These are phyloP conservation scores for Micoletzkya japonica DNA, from an alignment of 2,888 invertebrate genomes.

Conservation along the genomic window DNA sequence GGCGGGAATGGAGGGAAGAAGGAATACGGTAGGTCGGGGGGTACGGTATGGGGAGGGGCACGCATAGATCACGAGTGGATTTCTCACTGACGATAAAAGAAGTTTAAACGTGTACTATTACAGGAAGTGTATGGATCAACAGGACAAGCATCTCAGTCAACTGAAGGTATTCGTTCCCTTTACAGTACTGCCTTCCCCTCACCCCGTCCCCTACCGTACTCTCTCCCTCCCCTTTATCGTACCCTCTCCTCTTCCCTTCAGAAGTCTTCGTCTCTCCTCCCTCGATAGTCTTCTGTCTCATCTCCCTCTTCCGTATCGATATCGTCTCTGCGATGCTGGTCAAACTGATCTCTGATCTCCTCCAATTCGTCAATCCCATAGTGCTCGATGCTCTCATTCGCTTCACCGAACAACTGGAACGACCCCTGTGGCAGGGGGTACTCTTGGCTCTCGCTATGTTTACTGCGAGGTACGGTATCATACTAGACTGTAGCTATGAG, in stretches of 20 bases:
- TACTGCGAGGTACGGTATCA: slow-evolving; percentile 31
- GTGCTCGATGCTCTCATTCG: slow-evolving; percentile 54
- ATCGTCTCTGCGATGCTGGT: slow-evolving; percentile 55
- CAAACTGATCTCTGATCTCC: slow-evolving; percentile 54
- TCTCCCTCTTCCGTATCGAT: slow-evolving; percentile 57
- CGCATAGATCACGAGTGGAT: no score
- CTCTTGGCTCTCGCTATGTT: slow-evolving; percentile 57
- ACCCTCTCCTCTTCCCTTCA: not conserved
- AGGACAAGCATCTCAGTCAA: not conserved
- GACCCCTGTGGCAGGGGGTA: slow-evolving; percentile 61
- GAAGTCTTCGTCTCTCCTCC: slow-evolving; percentile 19
- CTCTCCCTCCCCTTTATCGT: no score
- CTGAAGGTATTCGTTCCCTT: no score
- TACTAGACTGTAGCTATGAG: not conserved
- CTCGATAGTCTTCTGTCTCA: slow-evolving; percentile 45
- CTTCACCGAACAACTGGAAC: slow-evolving; percentile 52
- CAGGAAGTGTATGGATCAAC: slow-evolving; percentile 24
- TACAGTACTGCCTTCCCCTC: no score
- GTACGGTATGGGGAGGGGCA: not conserved
- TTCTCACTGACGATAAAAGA: no score
- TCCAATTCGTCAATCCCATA: slow-evolving; percentile 56
- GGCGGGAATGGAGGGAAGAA: slow-evolving; percentile 5
- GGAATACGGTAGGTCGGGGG: slow-evolving; percentile 7
- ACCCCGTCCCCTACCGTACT: no score
- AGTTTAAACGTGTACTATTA: not conserved